These are phyloP conservation scores for Nipponia nippon DNA, from an alignment of 2,113 vertebrate species.

Conservation along the genomic window DNA sequence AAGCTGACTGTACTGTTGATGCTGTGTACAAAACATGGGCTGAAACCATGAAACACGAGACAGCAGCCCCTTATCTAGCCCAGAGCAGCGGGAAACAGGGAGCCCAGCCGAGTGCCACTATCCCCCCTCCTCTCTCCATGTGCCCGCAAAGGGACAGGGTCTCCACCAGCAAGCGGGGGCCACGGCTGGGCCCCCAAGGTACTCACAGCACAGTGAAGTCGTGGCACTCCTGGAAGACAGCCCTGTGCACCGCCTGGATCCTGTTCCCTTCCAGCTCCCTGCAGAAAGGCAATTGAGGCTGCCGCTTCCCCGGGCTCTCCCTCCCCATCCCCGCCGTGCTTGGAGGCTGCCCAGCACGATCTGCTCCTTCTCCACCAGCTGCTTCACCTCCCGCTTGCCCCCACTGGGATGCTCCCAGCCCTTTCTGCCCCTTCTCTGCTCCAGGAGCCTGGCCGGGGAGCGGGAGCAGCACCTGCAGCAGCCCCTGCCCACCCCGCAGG, in stretches of 20 bases:
- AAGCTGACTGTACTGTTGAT: not conserved
- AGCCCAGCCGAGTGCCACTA: rapidly evolving
- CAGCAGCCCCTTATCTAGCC: not conserved
- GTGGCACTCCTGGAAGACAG: constrained; percentile 50
- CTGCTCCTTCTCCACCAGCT: not conserved
- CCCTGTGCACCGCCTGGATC: constrained; percentile 20
- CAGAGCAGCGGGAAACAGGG: rapidly evolving
- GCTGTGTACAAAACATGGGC: not conserved
- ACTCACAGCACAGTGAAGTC: constrained; percentile 69
- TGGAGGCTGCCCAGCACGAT: not conserved
- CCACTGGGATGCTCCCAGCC: not conserved
- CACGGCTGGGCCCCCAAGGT: rapidly evolving
- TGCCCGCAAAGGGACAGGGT: rapidly evolving
- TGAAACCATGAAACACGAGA: not conserved
- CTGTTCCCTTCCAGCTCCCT: constrained; percentile 72
- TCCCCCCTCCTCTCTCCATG: not conserved
- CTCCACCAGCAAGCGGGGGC: not conserved
- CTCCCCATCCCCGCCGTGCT: not conserved
- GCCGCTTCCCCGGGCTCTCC: not conserved
- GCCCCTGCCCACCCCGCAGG: not conserved
- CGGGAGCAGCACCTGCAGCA: not conserved
- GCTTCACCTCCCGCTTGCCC: not conserved
- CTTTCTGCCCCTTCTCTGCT: not conserved
- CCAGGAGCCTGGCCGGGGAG: not conserved
- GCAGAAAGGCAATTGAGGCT: not conserved